Percentiles rank a stretch among this genome's conserved stretches.
Evolutionary conservation across 2,113 vertebrate genomes (phyloP).

Genomic region (Deroptyus accipitrinus): DNA sequence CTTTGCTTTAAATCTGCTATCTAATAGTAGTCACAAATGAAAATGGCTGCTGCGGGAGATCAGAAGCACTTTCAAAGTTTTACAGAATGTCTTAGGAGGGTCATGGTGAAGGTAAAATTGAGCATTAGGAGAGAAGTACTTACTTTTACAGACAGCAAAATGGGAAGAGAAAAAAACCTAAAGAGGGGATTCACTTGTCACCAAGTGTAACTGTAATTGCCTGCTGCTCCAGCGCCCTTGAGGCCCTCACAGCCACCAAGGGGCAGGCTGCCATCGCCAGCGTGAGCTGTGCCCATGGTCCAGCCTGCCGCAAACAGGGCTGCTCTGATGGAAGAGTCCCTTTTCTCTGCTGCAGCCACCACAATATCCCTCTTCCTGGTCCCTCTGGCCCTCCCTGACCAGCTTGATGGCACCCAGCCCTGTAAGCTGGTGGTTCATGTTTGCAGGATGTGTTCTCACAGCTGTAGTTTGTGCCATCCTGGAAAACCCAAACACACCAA

Average conservation of each 20-base stretch:
- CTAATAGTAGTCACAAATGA: not conserved
- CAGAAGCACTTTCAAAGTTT: not conserved
- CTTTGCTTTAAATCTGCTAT: not conserved
- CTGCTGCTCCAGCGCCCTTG: not conserved
- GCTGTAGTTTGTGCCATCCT: not conserved
- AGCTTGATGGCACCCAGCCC: not conserved
- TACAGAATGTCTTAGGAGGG: not conserved
- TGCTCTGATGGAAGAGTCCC: not conserved
- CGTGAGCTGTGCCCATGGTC: not conserved
- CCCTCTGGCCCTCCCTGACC: not conserved
- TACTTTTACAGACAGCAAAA: not conserved
- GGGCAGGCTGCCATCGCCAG: not conserved
- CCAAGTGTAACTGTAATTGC: not conserved
- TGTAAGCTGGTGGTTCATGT: not conserved
- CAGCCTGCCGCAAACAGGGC: not conserved
- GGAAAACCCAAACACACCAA: not conserved
- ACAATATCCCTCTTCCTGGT: rapidly evolving
- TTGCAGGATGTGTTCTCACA: not conserved
- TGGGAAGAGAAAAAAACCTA: not conserved
- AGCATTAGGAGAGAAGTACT: not conserved
- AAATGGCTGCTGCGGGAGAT: not conserved
- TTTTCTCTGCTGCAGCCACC: not conserved
- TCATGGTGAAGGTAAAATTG: not conserved
- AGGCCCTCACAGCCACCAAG: not conserved
- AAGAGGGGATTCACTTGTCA: not conserved